A percentile compares a stretch with the other conserved stretches of the same genome.
These are phyloP conservation scores for Heliothis subflexa DNA, from an alignment of 1,140 invertebrate genomes.

Conservation along the genomic window DNA sequence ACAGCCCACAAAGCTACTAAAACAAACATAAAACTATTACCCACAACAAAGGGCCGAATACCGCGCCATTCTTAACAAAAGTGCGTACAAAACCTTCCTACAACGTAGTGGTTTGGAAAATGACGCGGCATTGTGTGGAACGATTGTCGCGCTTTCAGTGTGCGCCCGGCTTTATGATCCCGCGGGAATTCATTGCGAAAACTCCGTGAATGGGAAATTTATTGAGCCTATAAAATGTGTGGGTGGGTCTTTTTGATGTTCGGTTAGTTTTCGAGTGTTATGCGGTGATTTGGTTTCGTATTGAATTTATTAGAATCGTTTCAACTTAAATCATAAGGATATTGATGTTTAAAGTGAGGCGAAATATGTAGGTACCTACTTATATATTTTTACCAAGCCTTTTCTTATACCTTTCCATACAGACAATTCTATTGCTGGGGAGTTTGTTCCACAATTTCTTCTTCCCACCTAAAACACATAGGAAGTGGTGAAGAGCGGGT, in stretches of 20 bases:
- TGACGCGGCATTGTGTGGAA: constrained; percentile 64
- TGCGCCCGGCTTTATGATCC: constrained; percentile 21
- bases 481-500: too few species aligned
- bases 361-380: not conserved
- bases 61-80: not conserved
- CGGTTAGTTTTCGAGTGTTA: not conserved
- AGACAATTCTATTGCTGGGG: too few species aligned
- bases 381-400: too few species aligned
- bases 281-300: too few species aligned
- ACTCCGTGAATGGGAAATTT: constrained; percentile 41
- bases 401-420: too few species aligned
- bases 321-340: too few species aligned
- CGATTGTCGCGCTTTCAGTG: constrained; percentile 61
- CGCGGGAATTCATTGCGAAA: constrained; percentile 16
- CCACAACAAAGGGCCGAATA: constrained; percentile 12
- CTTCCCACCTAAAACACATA: too few species aligned
- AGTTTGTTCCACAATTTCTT: too few species aligned
- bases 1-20: not conserved
- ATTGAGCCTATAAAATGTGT: constrained; percentile 31
- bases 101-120: constrained; percentile 76
- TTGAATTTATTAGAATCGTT: too few species aligned
- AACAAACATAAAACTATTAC: constrained; percentile 38
- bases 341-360: not conserved
- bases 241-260: constrained; percentile 1
- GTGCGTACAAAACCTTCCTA: constrained; percentile 60